phyloP scores from a whole-genome alignment of 2,797 vertebrate genomes.

The Chlorospingus semifuscus region DNA sequence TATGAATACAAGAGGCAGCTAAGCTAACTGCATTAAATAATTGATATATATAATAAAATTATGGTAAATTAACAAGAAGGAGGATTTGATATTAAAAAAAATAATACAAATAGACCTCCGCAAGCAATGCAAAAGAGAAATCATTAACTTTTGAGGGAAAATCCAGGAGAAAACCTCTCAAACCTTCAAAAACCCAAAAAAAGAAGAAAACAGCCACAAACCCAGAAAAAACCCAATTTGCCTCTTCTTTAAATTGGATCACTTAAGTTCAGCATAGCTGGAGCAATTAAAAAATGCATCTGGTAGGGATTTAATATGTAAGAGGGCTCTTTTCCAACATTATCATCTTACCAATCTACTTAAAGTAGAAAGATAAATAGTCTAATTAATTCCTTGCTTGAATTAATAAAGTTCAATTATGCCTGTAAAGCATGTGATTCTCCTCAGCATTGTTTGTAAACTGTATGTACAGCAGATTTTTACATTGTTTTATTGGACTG shows the following conservation, averaged over 20 bases:
- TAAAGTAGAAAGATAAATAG: neutral
- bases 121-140: accelerated
- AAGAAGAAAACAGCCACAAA: neutral
- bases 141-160: neutral
- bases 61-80: neutral
- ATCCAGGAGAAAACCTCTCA: neutral
- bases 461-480: neutral
- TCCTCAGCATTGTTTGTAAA: neutral
- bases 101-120: accelerated
- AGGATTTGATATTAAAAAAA: neutral
- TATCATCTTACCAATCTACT: neutral
- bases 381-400: neutral
- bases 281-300: neutral
- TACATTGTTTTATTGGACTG: neutral
- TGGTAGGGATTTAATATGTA: neutral
- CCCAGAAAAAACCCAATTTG: accelerated
- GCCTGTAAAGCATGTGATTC: neutral
- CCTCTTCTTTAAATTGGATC: neutral
- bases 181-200: neutral
- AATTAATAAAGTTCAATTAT: neutral
- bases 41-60: neutral
- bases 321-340: neutral
- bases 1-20: neutral
- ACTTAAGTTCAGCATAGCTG: neutral
- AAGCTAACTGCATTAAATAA: neutral